Percentiles rank a stretch among this genome's conserved stretches.
These are phyloP conservation scores for Ethmia dodecea DNA, from an alignment of 2,888 invertebrate genomes.

Conservation along the genomic window DNA sequence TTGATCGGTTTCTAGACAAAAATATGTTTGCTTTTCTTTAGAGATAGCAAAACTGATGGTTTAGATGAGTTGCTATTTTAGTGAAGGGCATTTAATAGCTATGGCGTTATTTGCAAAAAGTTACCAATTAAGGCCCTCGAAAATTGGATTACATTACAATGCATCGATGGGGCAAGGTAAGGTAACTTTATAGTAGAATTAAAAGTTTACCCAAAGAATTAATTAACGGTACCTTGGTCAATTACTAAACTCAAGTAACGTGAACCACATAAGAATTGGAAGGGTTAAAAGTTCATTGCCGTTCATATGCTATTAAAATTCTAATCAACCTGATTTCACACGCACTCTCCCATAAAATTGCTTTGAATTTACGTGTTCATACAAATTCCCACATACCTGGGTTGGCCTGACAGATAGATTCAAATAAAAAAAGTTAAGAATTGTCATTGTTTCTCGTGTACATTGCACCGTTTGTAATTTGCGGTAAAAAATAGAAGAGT, in stretches of 20 bases:
- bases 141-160: too few relatives aligned
- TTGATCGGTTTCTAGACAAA: neutral
- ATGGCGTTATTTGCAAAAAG: conserved; percentile 12
- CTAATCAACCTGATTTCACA: conserved; percentile 28
- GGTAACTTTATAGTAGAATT: too few relatives aligned
- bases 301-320: conserved; percentile 32
- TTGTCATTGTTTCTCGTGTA: conserved; percentile 2
- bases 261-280: too few relatives aligned
- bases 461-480: conserved; percentile 3
- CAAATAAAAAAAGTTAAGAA: conserved; percentile 1
- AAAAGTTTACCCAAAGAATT: too few relatives aligned
- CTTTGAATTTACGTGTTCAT: conserved; percentile 21
- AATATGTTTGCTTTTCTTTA: neutral
- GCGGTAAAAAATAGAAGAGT: neutral
- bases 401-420: conserved; percentile 7
- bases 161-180: too few relatives aligned
- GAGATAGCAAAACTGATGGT: neutral
- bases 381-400: conserved; percentile 26
- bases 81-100: conserved; percentile 28
- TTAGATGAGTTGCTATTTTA: too few relatives aligned
- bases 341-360: conserved; percentile 33
- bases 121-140: too few relatives aligned
- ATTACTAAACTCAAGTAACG: too few relatives aligned
- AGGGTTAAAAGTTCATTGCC: too few relatives aligned
- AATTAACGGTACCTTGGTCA: too few relatives aligned